Evolutionary conservation across 2,888 invertebrate species (phyloP), one percentile per base, ranked within the genome.

Genomic region (Nysson spinosus): DNA sequence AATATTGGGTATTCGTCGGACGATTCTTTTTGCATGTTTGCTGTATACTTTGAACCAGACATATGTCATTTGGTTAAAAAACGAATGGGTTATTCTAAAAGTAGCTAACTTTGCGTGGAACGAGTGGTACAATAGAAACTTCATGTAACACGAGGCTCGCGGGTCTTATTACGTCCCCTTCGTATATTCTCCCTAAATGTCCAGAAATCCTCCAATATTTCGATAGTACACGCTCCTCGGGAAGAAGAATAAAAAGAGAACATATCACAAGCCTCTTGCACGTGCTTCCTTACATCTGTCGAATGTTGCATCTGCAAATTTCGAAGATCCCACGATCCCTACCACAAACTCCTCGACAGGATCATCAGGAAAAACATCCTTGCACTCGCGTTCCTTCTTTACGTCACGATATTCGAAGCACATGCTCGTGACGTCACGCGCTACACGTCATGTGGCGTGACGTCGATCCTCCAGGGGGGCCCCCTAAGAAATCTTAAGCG

Each of bases 371-470:
- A 14, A 24, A 28, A 51, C 22, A 55, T 63, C 49, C 66, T 71
- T 75, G 64, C 58, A 52, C 32, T 55, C 16, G 51, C 28, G 65
- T 35, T 9, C 26, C 34, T 50, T 69, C 63, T 60, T 75, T 76
- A 75, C 77, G 78, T 79, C 75, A 81, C 74, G 52, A 42, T 44
- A 40, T 39, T 35, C 58, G 50, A 64, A 63, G 75, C 83, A 80
- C 75, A 80, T 79, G 82, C 49, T 65, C 37, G 74, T 83, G 84
- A 85, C 84, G 84, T 84, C 79, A 84, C 35, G 37, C 30, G 65
- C 55, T 63, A 78, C 78, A 82, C 82, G 82, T 82, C 84, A 83
- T 72, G 75, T 69, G 81, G 78, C 76, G 75, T 82, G 80, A 81
- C 82, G 82, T 83, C 72, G 77, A 61, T 46, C 58, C 50, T 22